Evolutionary conservation across 2,797 vertebrate species (phyloP), one percentile per base, ranked within the genome.

Genomic region (Liasis olivaceus): DNA sequence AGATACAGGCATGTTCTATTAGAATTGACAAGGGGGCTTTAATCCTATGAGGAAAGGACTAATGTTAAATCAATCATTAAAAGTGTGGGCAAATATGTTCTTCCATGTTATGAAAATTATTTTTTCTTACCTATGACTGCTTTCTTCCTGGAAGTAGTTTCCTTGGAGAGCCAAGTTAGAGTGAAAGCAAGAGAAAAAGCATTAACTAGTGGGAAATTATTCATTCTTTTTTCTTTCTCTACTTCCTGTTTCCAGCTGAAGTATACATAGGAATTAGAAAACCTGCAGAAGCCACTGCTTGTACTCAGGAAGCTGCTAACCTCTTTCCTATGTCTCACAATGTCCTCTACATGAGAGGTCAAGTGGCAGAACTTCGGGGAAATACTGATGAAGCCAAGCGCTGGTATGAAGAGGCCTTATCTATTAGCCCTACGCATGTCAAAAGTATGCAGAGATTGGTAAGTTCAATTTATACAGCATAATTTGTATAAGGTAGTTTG

Each of bases 371-470:
- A 96, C 98, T 99, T 86, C 98, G 98, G 84, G 99, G 99, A 60
- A 98, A 99, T 96, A 96, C 97, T 0, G 99, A 99, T 3, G 99
- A 99, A 94, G 99, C 99, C 94, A 99, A 98, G 92, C 98, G 99
- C 93, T 99, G 99, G 99, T 99, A 99, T 88, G 99, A 99, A 94
- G 99, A 99, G 95, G 99, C 99, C 92, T 98, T 99, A 95, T 99
- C 99, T 95, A 99, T 99, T 97, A 99, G 99, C 96, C 99, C 99
- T 6, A 99, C 99, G 17, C 99, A 99, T 0, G 99, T 99, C 96
- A 99, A 99, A 98, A 99, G 99, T 97, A 99, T 99, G 99, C 99
- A 99, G 97, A 98, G 99, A 96, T 98, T 99, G 99, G 99, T 99
- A 97, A 99, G 98, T 97, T 89, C 6, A 9, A 2, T n/a, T 51